Evolutionary conservation across 2,113 vertebrate genomes (phyloP), one percentile per base, ranked within the genome.

Genomic region (Morone chrysops): DNA sequence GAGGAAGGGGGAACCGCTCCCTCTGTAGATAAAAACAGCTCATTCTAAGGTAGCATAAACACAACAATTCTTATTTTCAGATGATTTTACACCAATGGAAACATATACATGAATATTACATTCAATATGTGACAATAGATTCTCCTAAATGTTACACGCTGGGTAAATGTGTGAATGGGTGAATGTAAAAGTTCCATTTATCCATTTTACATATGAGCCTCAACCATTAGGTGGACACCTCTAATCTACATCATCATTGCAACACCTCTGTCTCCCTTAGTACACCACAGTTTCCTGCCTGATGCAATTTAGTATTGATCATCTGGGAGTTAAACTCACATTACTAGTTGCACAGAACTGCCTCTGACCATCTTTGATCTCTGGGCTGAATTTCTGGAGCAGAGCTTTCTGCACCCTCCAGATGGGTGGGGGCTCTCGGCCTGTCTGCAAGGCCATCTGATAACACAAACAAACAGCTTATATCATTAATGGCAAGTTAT

Each of bases 291-390:
- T 9, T 70, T 13, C 13, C 10, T 38, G 11, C 5, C 20, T 2
- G 5, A 2, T 38, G 17, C 7, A 6, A 43, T 45, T n/a, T 38
- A 5, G 11, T 77, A 7, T 11, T 20, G 38, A 20, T 1, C 16
- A 47, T 66, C n/a, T 48, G 48, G 17, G 2, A 45, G 7, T 59
- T 11, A 77, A 56, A 93, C 96, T 97, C 92, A 97, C 97, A 11
- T 97, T 97, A 91, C 96, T 97, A 62, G 97, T 97, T 38, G 97
- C 97, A 76, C 96, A 97, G 87, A 97, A 97, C 90, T 97, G 96
- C 31, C 97, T 94, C 73, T 97, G 96, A 31, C 97, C 97, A 0
- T 97, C 96, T 89, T 97, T 97, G 88, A 97, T 97, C 91, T 97
- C 97, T 0, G 97, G 97, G 47, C 96, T 96, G 93, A 97, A 97